Percentiles rank a stretch among this genome's conserved stretches.
Conservation (phyloP, 92 coral and sea anemone genomes). For the Metridium senile region DNA sequence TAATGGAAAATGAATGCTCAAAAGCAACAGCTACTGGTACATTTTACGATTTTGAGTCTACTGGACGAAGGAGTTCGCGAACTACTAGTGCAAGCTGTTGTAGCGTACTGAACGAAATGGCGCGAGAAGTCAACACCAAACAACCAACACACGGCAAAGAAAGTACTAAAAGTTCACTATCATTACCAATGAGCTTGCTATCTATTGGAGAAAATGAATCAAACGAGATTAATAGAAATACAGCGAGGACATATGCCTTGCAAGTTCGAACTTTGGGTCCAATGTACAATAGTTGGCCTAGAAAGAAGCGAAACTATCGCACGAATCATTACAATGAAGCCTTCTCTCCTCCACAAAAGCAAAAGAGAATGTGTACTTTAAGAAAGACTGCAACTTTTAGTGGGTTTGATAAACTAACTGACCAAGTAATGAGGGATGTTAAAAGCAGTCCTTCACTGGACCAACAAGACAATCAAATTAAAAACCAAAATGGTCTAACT, state of each 20-base stretch:
- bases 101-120: conserved; percentile 65
- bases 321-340: conserved; percentile 29
- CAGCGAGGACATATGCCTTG: not conserved
- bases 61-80: conserved; percentile 44
- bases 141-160: conserved; percentile 32
- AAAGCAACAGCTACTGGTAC: conserved; percentile 88
- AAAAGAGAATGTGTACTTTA: conserved; percentile 56
- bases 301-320: conserved; percentile 52
- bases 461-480: conserved; percentile 57
- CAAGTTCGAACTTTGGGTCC: conserved; percentile 42
- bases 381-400: conserved; percentile 82
- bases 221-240: not conserved
- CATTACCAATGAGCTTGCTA: conserved; percentile 37
- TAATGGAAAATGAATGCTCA: conserved; percentile 5
- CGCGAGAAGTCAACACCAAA: conserved; percentile 60
- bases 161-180: conserved; percentile 38
- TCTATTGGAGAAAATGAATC: conserved; percentile 21
- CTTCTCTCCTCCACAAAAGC: conserved; percentile 81
- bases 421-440: conserved; percentile 13
- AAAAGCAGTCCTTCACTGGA: conserved; percentile 65
- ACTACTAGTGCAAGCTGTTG: conserved; percentile 31
- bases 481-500: conserved; percentile 77
- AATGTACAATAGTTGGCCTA: conserved; percentile 71
- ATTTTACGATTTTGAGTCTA: conserved; percentile 79
- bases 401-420: conserved; percentile 70